Evolutionary conservation across 2,113 vertebrate species (phyloP).

Genomic region (Rhadina sibilatrix): DNA sequence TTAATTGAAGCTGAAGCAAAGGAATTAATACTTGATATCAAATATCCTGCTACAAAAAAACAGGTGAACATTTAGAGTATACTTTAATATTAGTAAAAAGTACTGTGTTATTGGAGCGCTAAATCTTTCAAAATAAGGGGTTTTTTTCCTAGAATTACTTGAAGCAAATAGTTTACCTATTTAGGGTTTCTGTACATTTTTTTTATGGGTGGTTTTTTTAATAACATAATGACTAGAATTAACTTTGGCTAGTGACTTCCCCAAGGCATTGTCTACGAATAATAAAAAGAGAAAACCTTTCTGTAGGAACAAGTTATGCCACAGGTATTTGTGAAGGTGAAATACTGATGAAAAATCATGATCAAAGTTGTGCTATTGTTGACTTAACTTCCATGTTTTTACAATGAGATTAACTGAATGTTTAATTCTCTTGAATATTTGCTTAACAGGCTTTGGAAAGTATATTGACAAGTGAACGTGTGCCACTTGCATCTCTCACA

Average conservation of each 20-base stretch:
- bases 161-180: neutral
- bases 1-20: constrained; percentile 86
- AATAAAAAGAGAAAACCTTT: neutral
- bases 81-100: neutral
- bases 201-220: neutral
- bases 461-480: constrained; percentile 82
- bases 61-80: constrained; percentile 76
- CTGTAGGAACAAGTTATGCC: neutral
- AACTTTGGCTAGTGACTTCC: neutral
- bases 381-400: neutral
- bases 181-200: neutral
- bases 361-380: neutral
- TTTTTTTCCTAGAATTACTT: neutral
- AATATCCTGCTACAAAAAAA: constrained; percentile 93
- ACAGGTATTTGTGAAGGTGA: neutral
- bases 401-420: neutral
- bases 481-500: constrained; percentile 85
- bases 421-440: neutral
- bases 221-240: neutral
- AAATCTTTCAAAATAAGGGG: neutral
- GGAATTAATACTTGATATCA: constrained; percentile 90
- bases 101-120: neutral
- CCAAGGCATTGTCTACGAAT: neutral
- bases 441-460: constrained; percentile 87
- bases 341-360: neutral